phyloP scores from a whole-genome alignment of 53 echinoderm and acorn worm species.

The Zoroaster sp. region DNA sequence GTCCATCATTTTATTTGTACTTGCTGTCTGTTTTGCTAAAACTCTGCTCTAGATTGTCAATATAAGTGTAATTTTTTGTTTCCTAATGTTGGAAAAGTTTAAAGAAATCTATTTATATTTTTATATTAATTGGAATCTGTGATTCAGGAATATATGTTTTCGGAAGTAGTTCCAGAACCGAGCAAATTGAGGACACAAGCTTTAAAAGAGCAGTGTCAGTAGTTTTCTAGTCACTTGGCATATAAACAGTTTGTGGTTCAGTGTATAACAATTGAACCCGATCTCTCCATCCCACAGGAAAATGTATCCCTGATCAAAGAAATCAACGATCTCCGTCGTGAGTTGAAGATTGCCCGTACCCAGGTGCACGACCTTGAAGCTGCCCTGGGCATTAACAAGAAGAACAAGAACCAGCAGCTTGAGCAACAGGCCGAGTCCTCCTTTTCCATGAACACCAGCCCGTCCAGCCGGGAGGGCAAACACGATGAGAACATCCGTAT shows the following conservation, averaged over 20 bases:
- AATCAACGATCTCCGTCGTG: constrained; percentile 94
- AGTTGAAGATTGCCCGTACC: constrained; percentile 96
- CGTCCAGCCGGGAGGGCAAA: constrained; percentile 76
- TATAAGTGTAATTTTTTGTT: too few species aligned
- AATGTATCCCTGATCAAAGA: constrained; percentile 98
- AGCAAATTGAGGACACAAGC: too few species aligned
- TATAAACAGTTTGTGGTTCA: neutral
- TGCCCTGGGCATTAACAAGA: constrained; percentile 95
- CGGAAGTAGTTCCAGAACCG: too few species aligned
- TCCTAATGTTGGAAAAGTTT: too few species aligned
- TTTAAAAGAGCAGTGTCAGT: too few species aligned
- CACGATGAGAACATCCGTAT: constrained; percentile 92
- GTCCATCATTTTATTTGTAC: too few species aligned
- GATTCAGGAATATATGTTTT: too few species aligned
- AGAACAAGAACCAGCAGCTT: constrained; percentile 71
- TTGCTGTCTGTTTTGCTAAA: too few species aligned
- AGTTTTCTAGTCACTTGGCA: neutral
- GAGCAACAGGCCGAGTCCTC: constrained; percentile 27
- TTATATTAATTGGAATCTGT: too few species aligned
- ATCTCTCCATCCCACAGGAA: constrained; percentile 61
- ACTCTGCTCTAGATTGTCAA: too few species aligned
- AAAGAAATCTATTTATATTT: too few species aligned
- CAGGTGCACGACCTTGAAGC: constrained; percentile 98
- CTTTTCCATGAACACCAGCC: constrained; percentile 19
- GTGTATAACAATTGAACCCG: neutral